Evolutionary conservation across 1,140 invertebrate genomes (phyloP).

Genomic region (Cecropterus lyciades): DNA sequence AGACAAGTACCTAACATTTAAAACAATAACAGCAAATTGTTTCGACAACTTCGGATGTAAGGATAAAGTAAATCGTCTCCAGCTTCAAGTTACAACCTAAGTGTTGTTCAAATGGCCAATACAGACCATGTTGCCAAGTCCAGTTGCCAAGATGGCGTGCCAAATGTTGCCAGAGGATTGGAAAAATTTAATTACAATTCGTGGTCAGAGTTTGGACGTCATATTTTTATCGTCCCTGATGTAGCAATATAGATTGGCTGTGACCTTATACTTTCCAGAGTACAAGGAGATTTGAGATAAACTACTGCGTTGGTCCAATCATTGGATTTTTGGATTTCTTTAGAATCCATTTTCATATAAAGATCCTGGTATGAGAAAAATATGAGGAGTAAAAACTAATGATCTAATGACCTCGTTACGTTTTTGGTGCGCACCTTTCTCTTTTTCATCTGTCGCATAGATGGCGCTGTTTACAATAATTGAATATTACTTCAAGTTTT

Average conservation of each 20-base stretch:
- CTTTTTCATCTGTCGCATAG: too few relatives aligned
- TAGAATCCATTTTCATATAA: too few relatives aligned
- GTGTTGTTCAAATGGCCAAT: slow-evolving; percentile 15
- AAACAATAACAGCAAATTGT: neutral
- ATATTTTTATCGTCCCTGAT: slow-evolving; percentile 7
- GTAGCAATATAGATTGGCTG: neutral
- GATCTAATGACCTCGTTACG: too few relatives aligned
- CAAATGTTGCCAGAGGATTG: slow-evolving; percentile 12
- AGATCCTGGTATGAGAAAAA: too few relatives aligned
- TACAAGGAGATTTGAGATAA: too few relatives aligned
- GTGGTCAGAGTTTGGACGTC: neutral
- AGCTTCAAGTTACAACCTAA: neutral
- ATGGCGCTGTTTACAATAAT: too few relatives aligned
- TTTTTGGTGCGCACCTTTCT: too few relatives aligned
- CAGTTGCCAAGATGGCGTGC: slow-evolving; percentile 4
- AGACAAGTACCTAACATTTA: neutral
- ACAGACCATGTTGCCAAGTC: slow-evolving; percentile 4
- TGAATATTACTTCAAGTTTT: too few relatives aligned
- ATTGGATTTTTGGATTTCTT: too few relatives aligned
- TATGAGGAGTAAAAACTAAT: too few relatives aligned
- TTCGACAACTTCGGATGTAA: neutral
- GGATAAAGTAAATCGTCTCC: neutral
- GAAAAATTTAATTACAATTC: slow-evolving; percentile 14
- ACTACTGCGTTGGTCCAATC: too few relatives aligned
- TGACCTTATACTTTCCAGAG: too few relatives aligned